Evolutionary conservation across 2,888 invertebrate genomes (phyloP).

Genomic region (Hesperia comma): DNA sequence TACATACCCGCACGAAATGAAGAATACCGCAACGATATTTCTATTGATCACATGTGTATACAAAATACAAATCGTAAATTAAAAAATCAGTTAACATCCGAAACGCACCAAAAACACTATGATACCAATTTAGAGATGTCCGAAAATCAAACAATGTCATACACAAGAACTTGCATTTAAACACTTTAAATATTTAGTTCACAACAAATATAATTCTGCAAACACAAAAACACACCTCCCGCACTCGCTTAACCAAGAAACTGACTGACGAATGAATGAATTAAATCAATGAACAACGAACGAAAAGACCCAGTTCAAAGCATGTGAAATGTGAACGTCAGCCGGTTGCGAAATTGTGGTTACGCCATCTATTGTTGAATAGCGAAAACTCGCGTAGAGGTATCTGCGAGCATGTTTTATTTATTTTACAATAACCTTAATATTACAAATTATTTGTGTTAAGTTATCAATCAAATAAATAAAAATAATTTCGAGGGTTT

Average conservation of each 20-base stretch:
- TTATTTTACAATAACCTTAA: too few species aligned
- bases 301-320: slow-evolving; percentile 39
- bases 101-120: slow-evolving; percentile 33
- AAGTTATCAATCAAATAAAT: too few species aligned
- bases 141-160: slow-evolving; percentile 16
- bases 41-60: slow-evolving; percentile 77
- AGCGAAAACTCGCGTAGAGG: slow-evolving; percentile 3
- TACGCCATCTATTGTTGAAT: slow-evolving; percentile 42
- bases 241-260: slow-evolving; percentile 47
- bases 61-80: slow-evolving; percentile 52
- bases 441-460: too few species aligned
- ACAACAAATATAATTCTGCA: slow-evolving; percentile 50
- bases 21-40: slow-evolving; percentile 53
- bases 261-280: slow-evolving; percentile 55
- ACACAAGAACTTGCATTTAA: slow-evolving; percentile 40
- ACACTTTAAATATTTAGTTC: slow-evolving; percentile 49
- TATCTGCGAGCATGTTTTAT: background rate
- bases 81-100: slow-evolving; percentile 41
- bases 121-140: slow-evolving; percentile 2
- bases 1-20: slow-evolving; percentile 68
- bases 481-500: too few species aligned
- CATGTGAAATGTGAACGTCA: background rate
- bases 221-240: slow-evolving; percentile 49
- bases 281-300: slow-evolving; percentile 43
- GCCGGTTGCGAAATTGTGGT: background rate